Evolutionary conservation across 1,140 invertebrate species (phyloP), one percentile per base, ranked within the genome.

Genomic region (Spodoptera litura): DNA sequence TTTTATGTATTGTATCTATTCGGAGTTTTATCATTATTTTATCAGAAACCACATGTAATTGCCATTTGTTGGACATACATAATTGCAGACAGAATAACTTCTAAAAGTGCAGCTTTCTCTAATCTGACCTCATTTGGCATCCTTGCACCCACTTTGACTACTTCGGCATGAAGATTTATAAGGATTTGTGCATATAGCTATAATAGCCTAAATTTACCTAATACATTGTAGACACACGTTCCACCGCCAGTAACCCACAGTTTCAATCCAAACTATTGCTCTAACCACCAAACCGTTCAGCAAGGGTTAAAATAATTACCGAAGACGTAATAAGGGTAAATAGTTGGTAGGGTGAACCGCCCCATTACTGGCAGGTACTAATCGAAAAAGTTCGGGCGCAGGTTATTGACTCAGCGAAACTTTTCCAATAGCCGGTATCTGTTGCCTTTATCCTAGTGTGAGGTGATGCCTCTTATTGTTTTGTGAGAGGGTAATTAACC

Each of bases 301-400:
- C n/a, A 74, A 55, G 76, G 76, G 76, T 56, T 70, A 58, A 71
- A 78, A 78, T 71, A 78, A 78, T 78, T 78, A 71, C 73, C 44
- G 35, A 56, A 61, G 64, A 61, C 64, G 66, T 66, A 76, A 66
- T 76, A 76, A 76, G 74, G 74, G 74, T 20, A 66, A 76, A 76
- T 76, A 76, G 74, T 76, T 76, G 56, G 74, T 72, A 73, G 55
- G 59, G 66, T 61, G 76, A 70, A 53, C 64, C 55, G 56, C 77
- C 72, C 72, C 58, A 75, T 79, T 53, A 59, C 72, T 76, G 72
- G 78, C 79, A 81, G 79, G 79, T 85, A 78, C 75, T 82, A 81
- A 84, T 81, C 81, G 79, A 81, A 81, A 82, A 84, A 79, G 77
- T 82, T 82, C 66, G 25, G 38, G 27, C 13, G 56, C 75, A 78